Base-by-base conservation (phyloP, 2,797 vertebrate genomes). In the Yasuhikotakia modesta region DNA sequence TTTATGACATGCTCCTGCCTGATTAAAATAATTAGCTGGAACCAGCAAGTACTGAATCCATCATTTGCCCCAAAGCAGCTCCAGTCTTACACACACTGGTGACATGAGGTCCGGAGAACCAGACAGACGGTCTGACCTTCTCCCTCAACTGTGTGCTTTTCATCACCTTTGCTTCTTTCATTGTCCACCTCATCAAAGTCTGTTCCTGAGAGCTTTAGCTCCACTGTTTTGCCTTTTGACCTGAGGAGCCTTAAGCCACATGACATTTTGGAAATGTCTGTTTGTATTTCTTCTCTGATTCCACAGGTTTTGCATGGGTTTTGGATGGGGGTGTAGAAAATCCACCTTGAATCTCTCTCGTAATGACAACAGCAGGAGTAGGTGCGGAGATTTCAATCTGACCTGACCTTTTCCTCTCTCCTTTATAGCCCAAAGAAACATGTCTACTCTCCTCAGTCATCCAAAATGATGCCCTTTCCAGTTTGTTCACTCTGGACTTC, bases 231-330 rank as follows among this genome's bases (percentile, higher is more conserved):
- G 79, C 74, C 79, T 84, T 81, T 73, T 78, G 76, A 81, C 73
- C 67, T 55, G 35, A 78, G 60, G 50, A 69, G 84, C 85, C 85
- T 83, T 76, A 77, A 85, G 87, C 81, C 64, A 82, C 45, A 75
- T 87, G 84, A 86, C 87, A 85, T 86, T 87, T 86, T 63, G 72
- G 79, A 81, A 85, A 83, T 80, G 85, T 84, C 80, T 75, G 52
- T 83, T 82, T 83, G 57, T 71, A 67, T 86, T 84, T 68, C 60
- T 53, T 77, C 66, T 81, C n/a, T n/a, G 43, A 72, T 78, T 69
- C 39, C 58, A 24, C 4, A 19, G 77, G 64, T 70, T 71, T 64
- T 52, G 48, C 68, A 65, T 57, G 27, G 39, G 66, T 78, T 63
- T 77, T 24, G 45, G 16, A 73, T 19, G 57, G 16, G 57, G 71